These are phyloP conservation scores for Salvator merianae DNA, from an alignment of 2,113 vertebrate genomes.

Conservation along the genomic window DNA sequence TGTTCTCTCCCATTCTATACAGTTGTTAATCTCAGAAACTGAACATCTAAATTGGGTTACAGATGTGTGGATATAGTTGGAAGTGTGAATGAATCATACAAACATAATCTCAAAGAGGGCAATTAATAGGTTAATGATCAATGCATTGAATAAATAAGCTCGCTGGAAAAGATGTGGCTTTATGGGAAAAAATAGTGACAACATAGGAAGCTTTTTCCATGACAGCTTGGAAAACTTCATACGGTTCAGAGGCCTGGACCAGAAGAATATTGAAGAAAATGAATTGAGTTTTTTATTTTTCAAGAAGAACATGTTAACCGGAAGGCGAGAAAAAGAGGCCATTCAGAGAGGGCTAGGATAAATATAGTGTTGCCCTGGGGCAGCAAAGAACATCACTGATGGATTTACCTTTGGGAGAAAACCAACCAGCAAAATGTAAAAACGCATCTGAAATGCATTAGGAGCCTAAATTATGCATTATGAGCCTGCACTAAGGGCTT, in stretches of 20 bases:
- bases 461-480: conserved; percentile 20
- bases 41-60: background rate
- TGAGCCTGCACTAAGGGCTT: background rate
- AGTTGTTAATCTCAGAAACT: background rate
- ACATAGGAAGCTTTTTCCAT: background rate
- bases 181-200: background rate
- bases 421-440: conserved; percentile 17
- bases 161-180: background rate
- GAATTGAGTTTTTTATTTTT: background rate
- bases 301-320: conserved; percentile 1
- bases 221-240: background rate
- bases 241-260: background rate
- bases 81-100: too few relatives aligned
- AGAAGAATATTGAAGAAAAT: background rate
- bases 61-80: background rate
- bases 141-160: background rate
- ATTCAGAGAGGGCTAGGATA: conserved; percentile 7
- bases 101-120: too few relatives aligned
- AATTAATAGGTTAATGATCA: background rate
- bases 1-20: background rate
- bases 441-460: conserved; percentile 22
- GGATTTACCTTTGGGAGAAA: conserved; percentile 8
- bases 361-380: conserved; percentile 32
- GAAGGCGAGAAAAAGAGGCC: background rate
- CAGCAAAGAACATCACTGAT: conserved; percentile 18